Conservation (phyloP, 2,797 vertebrate genomes). For the Gobio occitaniae region DNA sequence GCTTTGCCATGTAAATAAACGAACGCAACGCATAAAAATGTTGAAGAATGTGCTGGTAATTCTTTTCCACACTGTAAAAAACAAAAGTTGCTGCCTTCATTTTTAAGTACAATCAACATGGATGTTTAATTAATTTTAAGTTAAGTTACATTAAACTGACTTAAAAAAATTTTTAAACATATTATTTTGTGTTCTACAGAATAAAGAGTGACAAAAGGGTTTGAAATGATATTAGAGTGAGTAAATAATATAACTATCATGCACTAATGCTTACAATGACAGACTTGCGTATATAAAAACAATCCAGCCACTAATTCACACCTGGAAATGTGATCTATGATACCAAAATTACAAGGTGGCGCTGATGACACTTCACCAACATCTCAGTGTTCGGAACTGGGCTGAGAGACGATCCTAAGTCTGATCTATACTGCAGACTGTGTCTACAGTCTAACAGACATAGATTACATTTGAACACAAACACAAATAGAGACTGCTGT, state of each 20-base stretch:
- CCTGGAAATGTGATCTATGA: not conserved
- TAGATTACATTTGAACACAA: slow-evolving; percentile 8
- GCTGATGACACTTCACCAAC: not conserved
- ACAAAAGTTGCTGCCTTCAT: no score
- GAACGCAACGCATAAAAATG: no score
- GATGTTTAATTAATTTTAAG: no score
- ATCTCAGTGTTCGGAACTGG: not conserved
- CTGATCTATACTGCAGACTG: not conserved
- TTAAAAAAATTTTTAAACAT: no score
- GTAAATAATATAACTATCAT: not conserved
- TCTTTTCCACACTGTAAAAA: no score
- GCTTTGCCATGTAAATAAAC: no score
- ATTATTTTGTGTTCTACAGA: not conserved
- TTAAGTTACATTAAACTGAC: no score
- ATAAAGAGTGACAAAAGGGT: not conserved
- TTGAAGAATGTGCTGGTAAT: no score
- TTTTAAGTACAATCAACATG: no score
- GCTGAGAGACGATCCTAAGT: not conserved
- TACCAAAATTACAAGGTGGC: not conserved
- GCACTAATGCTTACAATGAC: slow-evolving; percentile 16
- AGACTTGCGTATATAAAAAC: slow-evolving; percentile 8
- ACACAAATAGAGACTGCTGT: slow-evolving; percentile 28
- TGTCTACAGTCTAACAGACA: not conserved
- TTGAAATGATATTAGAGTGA: not conserved
- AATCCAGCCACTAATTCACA: slow-evolving; percentile 22